Base-by-base conservation (phyloP, 2,888 invertebrate genomes). In the Leptinotarsa peninsularis region DNA sequence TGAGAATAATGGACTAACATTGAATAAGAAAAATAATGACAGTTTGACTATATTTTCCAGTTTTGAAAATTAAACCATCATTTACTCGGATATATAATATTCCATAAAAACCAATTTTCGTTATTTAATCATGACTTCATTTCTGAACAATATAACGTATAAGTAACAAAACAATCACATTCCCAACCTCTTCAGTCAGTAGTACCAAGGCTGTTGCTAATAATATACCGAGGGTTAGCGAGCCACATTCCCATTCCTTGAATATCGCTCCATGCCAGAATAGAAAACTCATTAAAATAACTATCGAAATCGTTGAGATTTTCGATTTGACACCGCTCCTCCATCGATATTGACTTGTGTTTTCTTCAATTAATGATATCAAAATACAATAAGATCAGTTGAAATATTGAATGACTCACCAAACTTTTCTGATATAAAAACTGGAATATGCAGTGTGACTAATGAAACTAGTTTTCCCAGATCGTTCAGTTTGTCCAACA, bases 221-320 rank as follows among this genome's bases (percentile, higher is more conserved):
- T 43, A 33, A 63, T 63, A 43, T 43, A 63, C 43, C 0, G 63
- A 43, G 63, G 33, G 63, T 63, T 27, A 43, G 1, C 18, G 13
- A 33, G 63, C 33, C 18, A 63, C 17, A 63, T 43, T 43, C 63
- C 10, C 17, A 63, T 63, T n/a, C 63, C 43, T 33, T 18, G 63
- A 17, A 63, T n/a, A n/a, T 63, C 33, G 43, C n/a, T 43, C 63
- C 17, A 43, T 43, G 63, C 63, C 27, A 63, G 63, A 43, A 63
- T 63, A 63, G 63, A 63, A 63, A 63, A 63, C 43, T 7, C 27
- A 63, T 63, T 63, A 63, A 63, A 63, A 43, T 63, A 63, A 43
- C 63, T 5, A 63, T 5, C 14, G 43, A 33, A 63, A 33, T 63
- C 43, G 7, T 27, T 18, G 27, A 17, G 3, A 63, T 43, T 63